Percentiles rank a stretch among this genome's conserved stretches.
Evolutionary conservation across 2,797 vertebrate genomes (phyloP).

Genomic region (Champsocephalus gunnari): DNA sequence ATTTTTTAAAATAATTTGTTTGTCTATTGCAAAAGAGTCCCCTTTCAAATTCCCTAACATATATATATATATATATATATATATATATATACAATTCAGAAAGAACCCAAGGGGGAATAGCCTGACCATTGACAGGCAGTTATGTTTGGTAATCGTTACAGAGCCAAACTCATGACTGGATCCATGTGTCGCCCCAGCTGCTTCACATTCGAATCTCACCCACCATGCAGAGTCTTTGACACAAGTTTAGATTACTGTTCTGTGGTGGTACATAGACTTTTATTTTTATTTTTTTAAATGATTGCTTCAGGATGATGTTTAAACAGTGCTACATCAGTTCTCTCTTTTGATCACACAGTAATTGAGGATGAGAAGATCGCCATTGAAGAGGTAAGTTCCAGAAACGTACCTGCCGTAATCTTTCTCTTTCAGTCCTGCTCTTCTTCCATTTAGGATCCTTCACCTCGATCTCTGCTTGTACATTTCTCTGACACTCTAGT

Average conservation of each 20-base stretch:
- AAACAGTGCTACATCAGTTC: neutral
- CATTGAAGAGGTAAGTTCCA: slow-evolving; percentile 31
- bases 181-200: slow-evolving; percentile 17
- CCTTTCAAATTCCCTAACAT: neutral
- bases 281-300: neutral
- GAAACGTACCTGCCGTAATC: slow-evolving; percentile 14
- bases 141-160: neutral
- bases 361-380: neutral
- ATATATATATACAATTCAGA: neutral
- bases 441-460: neutral
- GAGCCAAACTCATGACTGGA: slow-evolving; percentile 28
- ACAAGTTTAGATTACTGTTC: neutral
- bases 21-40: neutral
- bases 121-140: slow-evolving; percentile 5
- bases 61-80: neutral
- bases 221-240: neutral
- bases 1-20: no score
- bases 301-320: neutral
- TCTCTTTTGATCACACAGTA: slow-evolving; percentile 31
- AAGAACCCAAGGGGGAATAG: slow-evolving; percentile 2
- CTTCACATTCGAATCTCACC: neutral
- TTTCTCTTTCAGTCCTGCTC: slow-evolving; percentile 7
- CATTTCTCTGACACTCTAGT: neutral
- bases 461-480: slow-evolving; percentile 9
- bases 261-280: neutral